Percentiles rank a stretch among this genome's conserved stretches.
phyloP scores from a whole-genome alignment of 2,113 vertebrate genomes.

The Gallinago media region DNA sequence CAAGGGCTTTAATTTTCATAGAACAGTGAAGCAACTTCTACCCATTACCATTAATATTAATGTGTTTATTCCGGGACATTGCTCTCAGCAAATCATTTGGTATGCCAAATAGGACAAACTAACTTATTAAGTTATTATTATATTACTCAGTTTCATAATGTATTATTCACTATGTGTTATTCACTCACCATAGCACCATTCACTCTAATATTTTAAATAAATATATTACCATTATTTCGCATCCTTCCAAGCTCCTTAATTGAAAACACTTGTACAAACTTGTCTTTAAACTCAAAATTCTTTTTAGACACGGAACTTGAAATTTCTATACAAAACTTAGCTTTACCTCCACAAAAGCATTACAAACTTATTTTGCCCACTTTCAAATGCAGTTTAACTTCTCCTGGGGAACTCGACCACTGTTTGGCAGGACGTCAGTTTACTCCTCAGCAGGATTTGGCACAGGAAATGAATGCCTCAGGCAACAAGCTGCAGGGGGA shows the following conservation, averaged over 20 bases:
- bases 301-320: not conserved
- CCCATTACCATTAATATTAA: not conserved
- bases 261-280: not conserved
- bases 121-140: not conserved
- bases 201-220: not conserved
- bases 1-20: not conserved
- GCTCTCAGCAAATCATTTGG: not conserved
- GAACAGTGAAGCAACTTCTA: not conserved
- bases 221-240: not conserved
- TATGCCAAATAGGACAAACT: not conserved
- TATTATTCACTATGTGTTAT: not conserved
- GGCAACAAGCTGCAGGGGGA: not conserved
- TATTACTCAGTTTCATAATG: not conserved
- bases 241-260: not conserved
- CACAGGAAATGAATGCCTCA: constrained; percentile 2
- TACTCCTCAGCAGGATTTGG: not conserved
- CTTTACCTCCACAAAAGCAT: not conserved
- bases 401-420: not conserved
- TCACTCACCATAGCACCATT: not conserved
- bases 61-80: not conserved
- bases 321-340: not conserved
- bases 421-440: not conserved
- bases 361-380: not conserved
- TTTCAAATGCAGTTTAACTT: not conserved
- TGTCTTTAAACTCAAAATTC: not conserved